Conservation (phyloP, 92 coral and sea anemone genomes). For the Galaxea fascicularis region DNA sequence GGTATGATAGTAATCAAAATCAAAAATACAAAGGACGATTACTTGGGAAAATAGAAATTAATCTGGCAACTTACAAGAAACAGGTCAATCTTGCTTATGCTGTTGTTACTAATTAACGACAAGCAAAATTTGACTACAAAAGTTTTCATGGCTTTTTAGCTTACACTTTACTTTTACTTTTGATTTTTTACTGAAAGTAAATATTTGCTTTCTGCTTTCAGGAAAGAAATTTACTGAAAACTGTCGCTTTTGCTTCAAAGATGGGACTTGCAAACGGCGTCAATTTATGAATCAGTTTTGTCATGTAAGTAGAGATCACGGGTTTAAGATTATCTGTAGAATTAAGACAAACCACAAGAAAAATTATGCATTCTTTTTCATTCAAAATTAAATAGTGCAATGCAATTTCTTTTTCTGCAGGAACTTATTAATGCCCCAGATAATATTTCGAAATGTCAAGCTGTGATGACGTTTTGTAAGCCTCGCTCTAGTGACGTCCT, state of each 20-base stretch:
- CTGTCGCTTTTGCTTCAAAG: constrained; percentile 64
- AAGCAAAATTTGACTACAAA: no score
- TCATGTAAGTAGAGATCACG: constrained; percentile 37
- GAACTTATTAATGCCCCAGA: constrained; percentile 68
- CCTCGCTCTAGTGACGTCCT: constrained; percentile 55
- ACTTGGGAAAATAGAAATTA: no score
- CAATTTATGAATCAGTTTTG: constrained; percentile 62
- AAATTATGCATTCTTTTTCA: not conserved
- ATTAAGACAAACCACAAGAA: not conserved
- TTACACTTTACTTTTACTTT: not conserved
- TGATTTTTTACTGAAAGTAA: not conserved
- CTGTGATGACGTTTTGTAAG: constrained; percentile 61
- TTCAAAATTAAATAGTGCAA: not conserved
- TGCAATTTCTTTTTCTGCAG: constrained; percentile 1
- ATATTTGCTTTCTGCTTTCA: not conserved
- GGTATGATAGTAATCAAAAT: not conserved
- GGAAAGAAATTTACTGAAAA: constrained; percentile 64
- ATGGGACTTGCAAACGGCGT: constrained; percentile 68
- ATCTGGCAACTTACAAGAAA: no score
- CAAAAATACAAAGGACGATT: not conserved
- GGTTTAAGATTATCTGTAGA: not conserved
- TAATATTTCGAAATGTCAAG: constrained; percentile 41
- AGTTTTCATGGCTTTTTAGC: no score
- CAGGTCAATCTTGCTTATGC: no score
- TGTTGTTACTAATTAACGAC: no score